Evolutionary conservation across 2,113 vertebrate species (phyloP), one percentile per base, ranked within the genome.

Genomic region (Alaudala cheleensis): DNA sequence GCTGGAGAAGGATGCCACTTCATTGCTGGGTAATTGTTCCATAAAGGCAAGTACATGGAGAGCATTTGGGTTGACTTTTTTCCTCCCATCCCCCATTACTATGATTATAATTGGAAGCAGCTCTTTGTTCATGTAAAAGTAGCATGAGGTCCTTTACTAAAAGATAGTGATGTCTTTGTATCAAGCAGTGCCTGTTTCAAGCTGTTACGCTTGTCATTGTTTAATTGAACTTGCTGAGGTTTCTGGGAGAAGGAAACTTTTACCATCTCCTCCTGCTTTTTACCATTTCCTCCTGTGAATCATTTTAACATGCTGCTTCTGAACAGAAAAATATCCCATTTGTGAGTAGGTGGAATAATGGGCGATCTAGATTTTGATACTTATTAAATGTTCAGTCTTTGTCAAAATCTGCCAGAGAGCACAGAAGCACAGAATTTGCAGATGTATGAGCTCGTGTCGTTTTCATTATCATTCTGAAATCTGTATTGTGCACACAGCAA

Each of bases 31-130:
- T 81, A 76, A 49, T 57, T 50, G 25, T 73, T 88, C 34, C 1
- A 1, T 81, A 72, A 90, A 81, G 29, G 25, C 40, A 67, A 49
- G 44, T 51, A 71, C 29, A 54, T 78, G 40, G 71, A 81, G 39
- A 87, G 58, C 7, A 2, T 66, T 81, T 77, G 62, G 11, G 50
- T 25, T 86, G 51, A 25, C 45, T 42, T 82, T 88, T 86, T 39
- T 28, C 6, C n/a, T 81, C 39, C 72, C 47, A 45, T 71, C 64
- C 64, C 12, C 86, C 72, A 10, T 51, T 81, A 58, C 86, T 86
- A 58, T 90, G 67, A 60, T 73, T 95, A 90, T 95, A 92, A 95
- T 92, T 93, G 79, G 90, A 94, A 92, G 39, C 33, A 80, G 44
- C 40, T 80, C 82, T 96, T 92, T 95, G 92, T 93, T 96, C 40